Evolutionary conservation across 2,113 vertebrate genomes (phyloP).

Genomic region (Melanotaenia duboulayi): DNA sequence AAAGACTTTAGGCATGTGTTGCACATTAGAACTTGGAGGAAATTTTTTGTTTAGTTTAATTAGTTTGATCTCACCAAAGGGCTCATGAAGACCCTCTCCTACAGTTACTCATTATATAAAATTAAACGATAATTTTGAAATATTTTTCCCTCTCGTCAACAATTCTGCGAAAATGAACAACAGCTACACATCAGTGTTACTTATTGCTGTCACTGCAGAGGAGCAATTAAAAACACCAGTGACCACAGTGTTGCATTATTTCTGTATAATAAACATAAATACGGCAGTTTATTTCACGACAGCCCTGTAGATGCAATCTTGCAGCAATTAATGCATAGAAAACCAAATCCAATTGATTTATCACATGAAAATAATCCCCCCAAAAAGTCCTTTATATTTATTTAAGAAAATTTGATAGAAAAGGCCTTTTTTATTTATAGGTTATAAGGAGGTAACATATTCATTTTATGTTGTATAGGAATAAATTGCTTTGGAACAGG

Average conservation of each 20-base stretch:
- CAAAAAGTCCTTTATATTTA: too few species aligned
- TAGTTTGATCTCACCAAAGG: slow-evolving; percentile 23
- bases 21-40: slow-evolving; percentile 3
- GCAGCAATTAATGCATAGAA: background rate
- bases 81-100: background rate
- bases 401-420: too few species aligned
- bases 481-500: background rate
- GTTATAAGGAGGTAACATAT: background rate
- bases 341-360: too few species aligned
- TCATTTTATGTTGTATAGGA: background rate
- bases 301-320: too few species aligned
- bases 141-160: background rate
- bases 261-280: slow-evolving; percentile 2
- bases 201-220: background rate
- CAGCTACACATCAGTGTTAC: background rate
- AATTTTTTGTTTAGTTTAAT: slow-evolving; percentile 3
- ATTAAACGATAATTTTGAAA: slow-evolving; percentile 2
- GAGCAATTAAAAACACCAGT: background rate
- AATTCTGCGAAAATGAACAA: slow-evolving; percentile 16
- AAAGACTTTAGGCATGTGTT: slow-evolving; percentile 5
- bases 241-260: background rate
- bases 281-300: too few species aligned
- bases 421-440: too few species aligned
- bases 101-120: background rate
- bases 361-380: too few species aligned